These are phyloP conservation scores for Cataglyphis livida DNA, from an alignment of 2,888 invertebrate genomes.

Conservation along the genomic window DNA sequence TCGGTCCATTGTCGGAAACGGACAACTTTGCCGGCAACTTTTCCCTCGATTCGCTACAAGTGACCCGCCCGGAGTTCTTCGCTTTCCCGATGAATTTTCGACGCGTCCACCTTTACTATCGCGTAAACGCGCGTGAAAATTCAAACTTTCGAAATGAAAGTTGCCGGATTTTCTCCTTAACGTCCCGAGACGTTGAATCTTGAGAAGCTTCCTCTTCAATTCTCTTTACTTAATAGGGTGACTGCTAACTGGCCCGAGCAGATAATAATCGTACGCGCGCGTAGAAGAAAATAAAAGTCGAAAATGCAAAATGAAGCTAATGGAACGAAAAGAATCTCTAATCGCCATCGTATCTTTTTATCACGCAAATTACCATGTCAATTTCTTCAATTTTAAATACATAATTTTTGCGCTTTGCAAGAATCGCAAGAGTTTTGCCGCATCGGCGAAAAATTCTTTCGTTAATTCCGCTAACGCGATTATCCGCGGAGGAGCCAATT, in stretches of 20 bases:
- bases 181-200: not conserved
- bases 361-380: too few species aligned
- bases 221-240: not conserved
- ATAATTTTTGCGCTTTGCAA: not conserved
- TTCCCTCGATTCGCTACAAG: conserved; percentile 45
- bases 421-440: not conserved
- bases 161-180: not conserved
- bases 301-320: not conserved
- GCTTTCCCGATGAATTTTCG: conserved; percentile 42
- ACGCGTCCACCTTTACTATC: not conserved
- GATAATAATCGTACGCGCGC: not conserved
- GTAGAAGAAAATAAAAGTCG: not conserved
- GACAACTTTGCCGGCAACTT: conserved; percentile 37
- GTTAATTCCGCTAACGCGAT: conserved; percentile 33
- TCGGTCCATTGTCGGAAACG: conserved; percentile 34
- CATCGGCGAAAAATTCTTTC: conserved; percentile 18
- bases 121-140: conserved; percentile 48
- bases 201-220: not conserved
- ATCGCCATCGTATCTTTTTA: too few species aligned
- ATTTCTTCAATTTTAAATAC: not conserved
- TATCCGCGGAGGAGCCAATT: conserved; percentile 59
- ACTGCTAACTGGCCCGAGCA: not conserved
- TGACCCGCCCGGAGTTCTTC: conserved; percentile 32
- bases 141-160: conserved; percentile 38
- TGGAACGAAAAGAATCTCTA: too few species aligned